phyloP scores from a whole-genome alignment of 2,888 invertebrate species.

The Gnatocerus cornutus region DNA sequence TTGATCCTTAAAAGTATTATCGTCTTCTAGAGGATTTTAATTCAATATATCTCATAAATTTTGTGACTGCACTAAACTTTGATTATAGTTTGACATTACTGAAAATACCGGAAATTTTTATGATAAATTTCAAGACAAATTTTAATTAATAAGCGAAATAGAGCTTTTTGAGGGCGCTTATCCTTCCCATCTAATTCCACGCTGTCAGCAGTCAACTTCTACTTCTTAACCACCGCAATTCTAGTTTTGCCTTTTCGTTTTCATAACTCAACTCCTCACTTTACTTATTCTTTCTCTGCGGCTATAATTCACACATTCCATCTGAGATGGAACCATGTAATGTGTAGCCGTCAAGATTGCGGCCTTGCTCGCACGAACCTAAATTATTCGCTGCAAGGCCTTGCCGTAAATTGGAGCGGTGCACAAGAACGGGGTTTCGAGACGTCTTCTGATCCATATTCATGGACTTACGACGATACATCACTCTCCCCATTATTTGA shows the following conservation, averaged over 20 bases:
- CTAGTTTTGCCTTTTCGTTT: slow-evolving; percentile 24
- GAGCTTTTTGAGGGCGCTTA: no score
- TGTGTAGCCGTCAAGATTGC: slow-evolving; percentile 32
- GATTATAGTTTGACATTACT: no score
- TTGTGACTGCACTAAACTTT: no score
- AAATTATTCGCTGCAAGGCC: slow-evolving; percentile 40
- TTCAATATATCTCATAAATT: no score
- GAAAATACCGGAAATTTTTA: no score
- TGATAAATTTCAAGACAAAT: no score
- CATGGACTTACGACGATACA: slow-evolving; percentile 41
- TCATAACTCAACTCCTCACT: slow-evolving; percentile 27
- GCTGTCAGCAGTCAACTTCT: not conserved
- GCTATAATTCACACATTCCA: slow-evolving; percentile 37
- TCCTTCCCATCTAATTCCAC: no score
- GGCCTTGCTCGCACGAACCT: slow-evolving; percentile 15
- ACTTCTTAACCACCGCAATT: not conserved
- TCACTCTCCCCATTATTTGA: slow-evolving; percentile 50
- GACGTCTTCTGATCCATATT: slow-evolving; percentile 33
- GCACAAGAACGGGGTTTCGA: slow-evolving; percentile 26
- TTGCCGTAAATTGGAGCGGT: slow-evolving; percentile 34
- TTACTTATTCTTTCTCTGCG: slow-evolving; percentile 34
- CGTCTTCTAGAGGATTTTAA: no score
- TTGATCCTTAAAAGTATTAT: no score
- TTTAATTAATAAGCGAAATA: no score
- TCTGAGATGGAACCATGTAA: slow-evolving; percentile 26